Conservation (phyloP, 2,797 vertebrate genomes). For the Aulostomus chinensis region DNA sequence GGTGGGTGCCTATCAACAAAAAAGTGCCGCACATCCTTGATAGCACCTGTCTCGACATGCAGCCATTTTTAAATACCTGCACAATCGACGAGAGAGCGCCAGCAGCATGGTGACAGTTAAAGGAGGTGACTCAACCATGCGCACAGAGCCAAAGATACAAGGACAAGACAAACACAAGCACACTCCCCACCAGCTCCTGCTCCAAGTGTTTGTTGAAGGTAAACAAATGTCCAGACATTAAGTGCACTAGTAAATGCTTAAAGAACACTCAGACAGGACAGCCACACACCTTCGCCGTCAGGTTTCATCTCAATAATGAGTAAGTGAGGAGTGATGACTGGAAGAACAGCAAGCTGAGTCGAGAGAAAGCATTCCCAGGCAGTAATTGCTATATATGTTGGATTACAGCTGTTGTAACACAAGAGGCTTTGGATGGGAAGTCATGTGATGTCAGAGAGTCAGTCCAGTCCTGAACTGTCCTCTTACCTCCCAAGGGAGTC, state of each 20-base stretch:
- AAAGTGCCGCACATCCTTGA: constrained; percentile 1
- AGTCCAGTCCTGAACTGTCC: constrained; percentile 41
- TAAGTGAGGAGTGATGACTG: background rate
- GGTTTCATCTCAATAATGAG: constrained; percentile 8
- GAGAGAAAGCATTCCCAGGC: background rate
- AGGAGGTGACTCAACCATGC: background rate
- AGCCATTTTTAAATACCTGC: background rate
- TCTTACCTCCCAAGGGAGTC: constrained; percentile 29
- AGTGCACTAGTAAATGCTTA: constrained; percentile 36
- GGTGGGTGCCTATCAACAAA: too few relatives aligned
- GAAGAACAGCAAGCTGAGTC: background rate
- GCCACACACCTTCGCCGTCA: background rate
- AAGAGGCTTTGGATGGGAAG: constrained; percentile 33
- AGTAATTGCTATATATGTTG: background rate
- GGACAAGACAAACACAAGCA: constrained; percentile 56
- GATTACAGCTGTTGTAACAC: constrained; percentile 7
- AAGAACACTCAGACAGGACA: constrained; percentile 20
- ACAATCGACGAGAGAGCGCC: background rate
- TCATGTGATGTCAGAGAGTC: constrained; percentile 27
- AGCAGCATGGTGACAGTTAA: constrained; percentile 6
- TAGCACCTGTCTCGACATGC: background rate
- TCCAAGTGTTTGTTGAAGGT: constrained; percentile 54
- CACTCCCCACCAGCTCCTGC: constrained; percentile 30
- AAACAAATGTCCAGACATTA: constrained; percentile 41
- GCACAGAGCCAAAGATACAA: constrained; percentile 4